Base-by-base conservation (phyloP, 2,888 invertebrate genomes). In the Teinopalpus imperialis region DNA sequence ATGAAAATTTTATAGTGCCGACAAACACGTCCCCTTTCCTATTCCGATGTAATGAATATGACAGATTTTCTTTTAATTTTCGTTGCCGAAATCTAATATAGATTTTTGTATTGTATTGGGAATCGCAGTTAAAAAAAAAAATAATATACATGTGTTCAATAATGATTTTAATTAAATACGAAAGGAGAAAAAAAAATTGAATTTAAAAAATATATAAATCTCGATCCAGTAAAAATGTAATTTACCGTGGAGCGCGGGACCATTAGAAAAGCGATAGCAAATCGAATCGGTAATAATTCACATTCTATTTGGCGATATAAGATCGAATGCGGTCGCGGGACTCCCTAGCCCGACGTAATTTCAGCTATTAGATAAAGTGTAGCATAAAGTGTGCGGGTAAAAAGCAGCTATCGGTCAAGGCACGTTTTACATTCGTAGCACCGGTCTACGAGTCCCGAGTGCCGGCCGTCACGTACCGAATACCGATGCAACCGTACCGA, bases 381-480 rank as follows among this genome's bases (percentile, higher is more conserved):
- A 43, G 27, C 42, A 42, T 43, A 45, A 51, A 48, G 26, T 51
- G 43, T 47, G 16, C 23, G 35, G 27, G 36, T 34, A 40, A 39
- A 35, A 44, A 41, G 40, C 41, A 34, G 46, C 41, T 41, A 52
- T 59, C 57, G 66, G 67, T 67, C 67, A 67, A 60, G 60, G 52
- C 49, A 58, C 57, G 54, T 56, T 60, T 58, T 55, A 61, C 54
- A 57, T 63, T 57, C 47, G 26, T n/a, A 26, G 27, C 13, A 18
- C 12, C 52, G 45, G 37, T 41, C 42, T 43, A 39, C 41, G 43
- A 53, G 54, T 47, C 56, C 59, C 64, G 59, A 20, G 13, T 14
- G 20, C 7, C 20, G 41, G 14, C 24, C 41, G 24, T 35, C 43
- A 29, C 43, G 34, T 36, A 8, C 41, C 53, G 49, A 51, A 21